Conservation (phyloP, 2,113 vertebrate genomes). For the Tyto alba region DNA sequence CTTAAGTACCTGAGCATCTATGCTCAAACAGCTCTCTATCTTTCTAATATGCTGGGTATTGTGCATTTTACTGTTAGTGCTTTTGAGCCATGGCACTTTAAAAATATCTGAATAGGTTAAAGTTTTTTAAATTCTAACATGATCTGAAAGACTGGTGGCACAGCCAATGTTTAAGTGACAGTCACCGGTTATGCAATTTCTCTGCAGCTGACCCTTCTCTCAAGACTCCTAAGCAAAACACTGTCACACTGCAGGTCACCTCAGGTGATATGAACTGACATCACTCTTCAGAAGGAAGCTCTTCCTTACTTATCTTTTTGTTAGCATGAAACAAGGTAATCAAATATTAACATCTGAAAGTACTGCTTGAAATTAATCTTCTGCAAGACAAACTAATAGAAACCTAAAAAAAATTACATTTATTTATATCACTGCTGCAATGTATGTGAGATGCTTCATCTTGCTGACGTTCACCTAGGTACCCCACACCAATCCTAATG, state of each 20-base stretch:
- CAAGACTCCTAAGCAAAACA: background rate
- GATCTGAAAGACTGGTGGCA: background rate
- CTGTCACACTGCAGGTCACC: rapidly evolving
- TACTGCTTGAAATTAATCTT: background rate
- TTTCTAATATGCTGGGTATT: background rate
- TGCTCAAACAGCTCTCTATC: background rate
- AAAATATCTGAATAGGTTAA: background rate
- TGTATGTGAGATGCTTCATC: rapidly evolving
- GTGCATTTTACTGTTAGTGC: background rate
- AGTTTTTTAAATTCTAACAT: background rate
- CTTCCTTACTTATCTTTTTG: background rate
- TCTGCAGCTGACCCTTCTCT: background rate
- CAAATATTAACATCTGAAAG: background rate
- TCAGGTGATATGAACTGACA: background rate
- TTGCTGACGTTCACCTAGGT: background rate
- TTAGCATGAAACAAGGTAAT: background rate
- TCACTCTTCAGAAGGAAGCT: background rate
- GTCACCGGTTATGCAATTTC: background rate
- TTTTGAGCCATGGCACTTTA: background rate
- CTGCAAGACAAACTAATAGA: background rate
- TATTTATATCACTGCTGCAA: background rate
- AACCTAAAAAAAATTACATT: background rate
- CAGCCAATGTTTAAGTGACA: background rate
- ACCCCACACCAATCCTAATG: background rate
- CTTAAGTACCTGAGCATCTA: rapidly evolving